These are phyloP conservation scores for Melanotaenia duboulayi DNA, from an alignment of 2,113 vertebrate species.

Conservation along the genomic window DNA sequence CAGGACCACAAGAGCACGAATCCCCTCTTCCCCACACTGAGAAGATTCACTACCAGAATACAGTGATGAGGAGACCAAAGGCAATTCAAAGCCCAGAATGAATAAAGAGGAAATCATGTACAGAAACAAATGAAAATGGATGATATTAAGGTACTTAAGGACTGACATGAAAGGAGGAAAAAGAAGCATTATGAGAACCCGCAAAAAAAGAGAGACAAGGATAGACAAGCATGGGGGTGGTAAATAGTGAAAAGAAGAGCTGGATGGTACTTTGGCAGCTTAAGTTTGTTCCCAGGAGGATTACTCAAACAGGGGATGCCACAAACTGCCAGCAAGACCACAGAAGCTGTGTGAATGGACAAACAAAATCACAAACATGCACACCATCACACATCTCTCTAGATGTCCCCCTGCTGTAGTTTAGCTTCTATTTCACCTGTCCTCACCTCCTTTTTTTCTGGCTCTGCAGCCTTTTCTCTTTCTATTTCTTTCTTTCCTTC, in stretches of 20 bases:
- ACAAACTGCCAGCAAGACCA: constrained; percentile 70
- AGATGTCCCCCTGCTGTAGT: constrained; percentile 7
- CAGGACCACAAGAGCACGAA: constrained; percentile 39
- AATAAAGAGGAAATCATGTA: constrained; percentile 1
- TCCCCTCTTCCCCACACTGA: constrained; percentile 33
- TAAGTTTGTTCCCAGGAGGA: constrained; percentile 83
- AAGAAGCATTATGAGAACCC: constrained; percentile 28
- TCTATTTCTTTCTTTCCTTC: constrained; percentile 1
- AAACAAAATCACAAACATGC: constrained; percentile 30
- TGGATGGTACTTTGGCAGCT: constrained; percentile 82
- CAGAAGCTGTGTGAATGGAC: constrained; percentile 65
- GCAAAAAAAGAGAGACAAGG: constrained; percentile 33
- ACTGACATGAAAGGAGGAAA: constrained; percentile 39
- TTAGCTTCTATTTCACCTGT: constrained; percentile 37
- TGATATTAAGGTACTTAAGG: constrained; percentile 40
- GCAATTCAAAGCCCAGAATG: background rate
- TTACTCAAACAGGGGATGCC: constrained; percentile 77
- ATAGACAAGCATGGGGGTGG: constrained; percentile 52
- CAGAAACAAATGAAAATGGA: constrained; percentile 15
- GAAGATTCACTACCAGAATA: constrained; percentile 54
- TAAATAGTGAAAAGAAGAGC: constrained; percentile 69
- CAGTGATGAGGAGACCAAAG: constrained; percentile 26
- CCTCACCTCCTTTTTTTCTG: background rate
- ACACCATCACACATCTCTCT: constrained; percentile 18
- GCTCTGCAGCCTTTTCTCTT: constrained; percentile 6